A percentile compares a stretch with the other conserved stretches of the same genome.
Evolutionary conservation across 2,113 vertebrate species (phyloP).

Genomic region (Lepus europaeus): DNA sequence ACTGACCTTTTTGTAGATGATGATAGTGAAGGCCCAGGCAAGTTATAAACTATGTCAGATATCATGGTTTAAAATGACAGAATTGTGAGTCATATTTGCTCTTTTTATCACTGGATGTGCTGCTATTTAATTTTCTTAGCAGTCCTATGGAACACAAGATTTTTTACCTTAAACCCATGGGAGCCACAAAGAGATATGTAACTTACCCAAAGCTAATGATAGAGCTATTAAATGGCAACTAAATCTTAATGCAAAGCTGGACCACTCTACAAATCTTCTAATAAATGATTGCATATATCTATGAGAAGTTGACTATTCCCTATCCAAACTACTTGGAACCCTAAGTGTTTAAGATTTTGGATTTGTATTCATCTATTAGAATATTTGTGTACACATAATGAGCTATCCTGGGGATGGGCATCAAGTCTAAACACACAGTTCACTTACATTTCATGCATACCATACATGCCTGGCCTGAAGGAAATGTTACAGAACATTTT

Average conservation of each 20-base stretch:
- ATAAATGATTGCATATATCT: neutral
- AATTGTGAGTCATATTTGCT: neutral
- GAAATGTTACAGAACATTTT: neutral
- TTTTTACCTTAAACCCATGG: neutral
- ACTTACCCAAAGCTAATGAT: neutral
- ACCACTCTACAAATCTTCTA: neutral
- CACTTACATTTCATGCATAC: neutral
- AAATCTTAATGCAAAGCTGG: neutral
- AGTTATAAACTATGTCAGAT: neutral
- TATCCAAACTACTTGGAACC: neutral
- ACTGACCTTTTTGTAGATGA: neutral
- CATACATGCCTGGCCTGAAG: neutral
- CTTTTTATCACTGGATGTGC: neutral
- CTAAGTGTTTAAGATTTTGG: neutral
- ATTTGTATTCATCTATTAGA: neutral
- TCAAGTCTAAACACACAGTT: neutral
- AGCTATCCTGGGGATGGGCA: neutral
- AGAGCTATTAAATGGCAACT: neutral
- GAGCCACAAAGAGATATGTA: neutral
- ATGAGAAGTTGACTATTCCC: neutral
- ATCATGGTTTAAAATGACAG: neutral
- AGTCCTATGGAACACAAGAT: neutral
- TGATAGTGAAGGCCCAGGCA: neutral
- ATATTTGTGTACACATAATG: neutral
- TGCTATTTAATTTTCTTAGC: constrained; percentile 35